Conservation (phyloP, 2,888 invertebrate genomes). For the Dasypogon diadema region DNA sequence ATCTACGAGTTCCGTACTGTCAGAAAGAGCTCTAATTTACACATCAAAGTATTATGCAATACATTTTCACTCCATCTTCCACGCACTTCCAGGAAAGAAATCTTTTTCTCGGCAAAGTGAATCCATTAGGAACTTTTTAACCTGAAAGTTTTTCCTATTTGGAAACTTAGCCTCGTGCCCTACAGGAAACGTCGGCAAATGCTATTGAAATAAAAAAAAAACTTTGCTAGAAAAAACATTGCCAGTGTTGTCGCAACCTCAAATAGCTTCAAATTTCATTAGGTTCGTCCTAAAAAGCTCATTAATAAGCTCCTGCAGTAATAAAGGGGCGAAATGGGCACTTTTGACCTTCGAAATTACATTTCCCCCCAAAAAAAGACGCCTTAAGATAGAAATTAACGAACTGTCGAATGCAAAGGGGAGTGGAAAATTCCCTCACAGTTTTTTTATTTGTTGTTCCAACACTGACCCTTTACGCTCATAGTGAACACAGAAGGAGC, state of each 20-base stretch:
- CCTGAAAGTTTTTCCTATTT: too few species aligned
- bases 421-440: background rate
- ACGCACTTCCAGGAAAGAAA: too few species aligned
- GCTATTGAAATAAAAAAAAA: too few species aligned
- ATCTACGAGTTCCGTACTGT: too few species aligned
- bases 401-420: constrained; percentile 12
- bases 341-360: constrained; percentile 20
- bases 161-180: too few species aligned
- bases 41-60: too few species aligned
- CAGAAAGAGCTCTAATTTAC: too few species aligned
- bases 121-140: too few species aligned
- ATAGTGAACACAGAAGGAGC: background rate
- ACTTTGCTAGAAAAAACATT: background rate
- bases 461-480: constrained; percentile 13
- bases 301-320: constrained; percentile 25
- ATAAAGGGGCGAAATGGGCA: constrained; percentile 30
- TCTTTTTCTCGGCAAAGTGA: too few species aligned
- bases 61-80: too few species aligned
- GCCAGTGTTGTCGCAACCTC: constrained; percentile 16
- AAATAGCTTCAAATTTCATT: constrained; percentile 36
- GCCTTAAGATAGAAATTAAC: constrained; percentile 14
- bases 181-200: too few species aligned
- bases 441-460: background rate
- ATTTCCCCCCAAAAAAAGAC: background rate
- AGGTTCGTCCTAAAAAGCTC: constrained; percentile 23